Conservation (phyloP, 2,797 vertebrate species). For the Trematocara caparti region DNA sequence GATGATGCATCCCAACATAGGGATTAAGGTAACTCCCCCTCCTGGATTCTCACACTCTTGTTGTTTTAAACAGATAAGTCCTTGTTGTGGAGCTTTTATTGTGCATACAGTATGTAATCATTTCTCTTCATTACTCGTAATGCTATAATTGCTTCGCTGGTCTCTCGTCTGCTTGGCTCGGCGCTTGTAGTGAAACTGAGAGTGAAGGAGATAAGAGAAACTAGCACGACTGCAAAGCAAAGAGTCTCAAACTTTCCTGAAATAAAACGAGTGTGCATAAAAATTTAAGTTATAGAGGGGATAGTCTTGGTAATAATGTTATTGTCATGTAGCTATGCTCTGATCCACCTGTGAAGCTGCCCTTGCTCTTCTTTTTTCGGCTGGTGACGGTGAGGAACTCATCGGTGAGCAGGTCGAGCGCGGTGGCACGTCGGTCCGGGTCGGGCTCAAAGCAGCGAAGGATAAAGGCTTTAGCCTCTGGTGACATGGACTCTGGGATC, state of each 20-base stretch:
- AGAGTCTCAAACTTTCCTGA: background rate
- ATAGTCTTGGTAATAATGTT: background rate
- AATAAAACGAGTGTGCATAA: background rate
- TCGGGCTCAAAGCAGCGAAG: conserved; percentile 95
- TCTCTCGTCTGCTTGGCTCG: background rate
- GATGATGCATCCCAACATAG: background rate
- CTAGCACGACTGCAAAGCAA: background rate
- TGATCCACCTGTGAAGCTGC: conserved; percentile 82
- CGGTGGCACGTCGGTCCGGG: conserved; percentile 89
- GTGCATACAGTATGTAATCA: background rate
- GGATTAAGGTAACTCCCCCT: background rate
- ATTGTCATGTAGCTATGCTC: background rate
- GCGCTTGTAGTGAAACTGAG: background rate
- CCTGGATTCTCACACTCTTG: background rate
- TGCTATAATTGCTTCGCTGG: background rate
- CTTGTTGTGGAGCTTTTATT: background rate
- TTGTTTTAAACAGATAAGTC: background rate
- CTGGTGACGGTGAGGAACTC: conserved; percentile 97
- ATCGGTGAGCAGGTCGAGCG: conserved; percentile 89
- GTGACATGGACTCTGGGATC: conserved; percentile 97
- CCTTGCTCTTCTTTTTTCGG: conserved; percentile 88
- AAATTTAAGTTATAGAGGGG: background rate
- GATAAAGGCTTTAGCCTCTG: conserved; percentile 95
- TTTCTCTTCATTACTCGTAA: background rate
- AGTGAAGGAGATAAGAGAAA: background rate